phyloP scores from a whole-genome alignment of 2,113 vertebrate genomes.

The Craseonycteris thonglongyai region DNA sequence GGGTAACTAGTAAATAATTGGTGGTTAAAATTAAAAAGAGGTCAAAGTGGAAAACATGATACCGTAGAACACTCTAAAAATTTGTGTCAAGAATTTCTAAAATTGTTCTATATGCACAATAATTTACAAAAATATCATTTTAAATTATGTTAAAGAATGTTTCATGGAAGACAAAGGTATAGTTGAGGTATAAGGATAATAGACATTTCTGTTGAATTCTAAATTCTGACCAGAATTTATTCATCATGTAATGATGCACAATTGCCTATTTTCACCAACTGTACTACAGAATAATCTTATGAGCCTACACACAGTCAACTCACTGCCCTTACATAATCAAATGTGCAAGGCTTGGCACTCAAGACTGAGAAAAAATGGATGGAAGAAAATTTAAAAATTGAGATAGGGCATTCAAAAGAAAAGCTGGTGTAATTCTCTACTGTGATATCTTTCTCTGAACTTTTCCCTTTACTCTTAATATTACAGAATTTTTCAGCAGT shows the following conservation, averaged over 20 bases:
- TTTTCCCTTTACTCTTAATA: neutral
- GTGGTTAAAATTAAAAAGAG: neutral
- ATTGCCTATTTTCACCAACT: neutral
- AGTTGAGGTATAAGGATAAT: neutral
- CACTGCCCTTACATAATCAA: neutral
- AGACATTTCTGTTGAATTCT: neutral
- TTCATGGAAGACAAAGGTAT: neutral
- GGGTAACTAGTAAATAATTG: neutral
- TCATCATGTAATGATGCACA: neutral
- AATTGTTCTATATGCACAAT: neutral
- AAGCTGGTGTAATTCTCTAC: neutral
- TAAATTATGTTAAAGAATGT: neutral
- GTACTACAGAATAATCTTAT: fast-evolving
- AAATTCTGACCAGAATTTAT: conserved; percentile 59
- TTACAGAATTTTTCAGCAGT: conserved; percentile 9
- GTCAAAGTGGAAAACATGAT: neutral
- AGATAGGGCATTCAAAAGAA: neutral
- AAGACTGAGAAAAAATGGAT: neutral
- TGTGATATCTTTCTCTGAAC: neutral
- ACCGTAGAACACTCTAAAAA: neutral
- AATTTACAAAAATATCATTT: neutral
- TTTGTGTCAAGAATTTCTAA: neutral
- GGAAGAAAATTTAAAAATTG: neutral
- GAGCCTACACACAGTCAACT: neutral
- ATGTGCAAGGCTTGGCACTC: neutral